Conservation (phyloP, 2,113 vertebrate species). For the Nycticorax nycticorax region DNA sequence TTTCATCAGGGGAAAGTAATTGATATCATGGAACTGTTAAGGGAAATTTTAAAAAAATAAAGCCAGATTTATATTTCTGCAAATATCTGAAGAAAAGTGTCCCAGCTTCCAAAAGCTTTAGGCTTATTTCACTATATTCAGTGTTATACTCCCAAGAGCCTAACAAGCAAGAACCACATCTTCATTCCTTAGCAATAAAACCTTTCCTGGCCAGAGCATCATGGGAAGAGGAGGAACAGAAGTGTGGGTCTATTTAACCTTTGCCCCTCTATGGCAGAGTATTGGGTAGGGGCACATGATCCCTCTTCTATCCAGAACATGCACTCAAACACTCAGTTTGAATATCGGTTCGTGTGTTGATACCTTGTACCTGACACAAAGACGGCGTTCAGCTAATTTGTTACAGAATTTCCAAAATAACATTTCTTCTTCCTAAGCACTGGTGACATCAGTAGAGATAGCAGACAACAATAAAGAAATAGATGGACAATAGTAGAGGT, state of each 20-base stretch:
- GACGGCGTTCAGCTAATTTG: not conserved
- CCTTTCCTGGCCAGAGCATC: not conserved
- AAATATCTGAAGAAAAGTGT: not conserved
- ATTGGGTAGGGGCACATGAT: rapidly evolving
- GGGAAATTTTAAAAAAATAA: not conserved
- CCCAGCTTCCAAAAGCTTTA: not conserved
- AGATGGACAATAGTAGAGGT: not conserved
- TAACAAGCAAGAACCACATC: not conserved
- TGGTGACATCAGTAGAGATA: not conserved
- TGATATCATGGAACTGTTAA: not conserved
- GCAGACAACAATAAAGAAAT: not conserved
- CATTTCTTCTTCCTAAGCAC: not conserved
- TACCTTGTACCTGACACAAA: not conserved
- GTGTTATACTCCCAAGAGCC: not conserved
- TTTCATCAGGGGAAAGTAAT: not conserved
- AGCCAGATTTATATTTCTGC: not conserved
- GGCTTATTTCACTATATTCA: not conserved
- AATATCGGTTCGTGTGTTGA: not conserved
- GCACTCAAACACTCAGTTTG: not conserved
- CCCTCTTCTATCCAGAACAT: not conserved
- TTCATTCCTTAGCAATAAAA: not conserved
- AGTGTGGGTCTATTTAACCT: not conserved
- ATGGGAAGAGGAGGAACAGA: not conserved
- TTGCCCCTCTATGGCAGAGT: not conserved
- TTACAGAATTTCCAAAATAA: not conserved